A percentile compares a stretch with the other conserved stretches of the same genome.
Conservation (phyloP, 2,888 invertebrate species). For the Microctonus brassicae region DNA sequence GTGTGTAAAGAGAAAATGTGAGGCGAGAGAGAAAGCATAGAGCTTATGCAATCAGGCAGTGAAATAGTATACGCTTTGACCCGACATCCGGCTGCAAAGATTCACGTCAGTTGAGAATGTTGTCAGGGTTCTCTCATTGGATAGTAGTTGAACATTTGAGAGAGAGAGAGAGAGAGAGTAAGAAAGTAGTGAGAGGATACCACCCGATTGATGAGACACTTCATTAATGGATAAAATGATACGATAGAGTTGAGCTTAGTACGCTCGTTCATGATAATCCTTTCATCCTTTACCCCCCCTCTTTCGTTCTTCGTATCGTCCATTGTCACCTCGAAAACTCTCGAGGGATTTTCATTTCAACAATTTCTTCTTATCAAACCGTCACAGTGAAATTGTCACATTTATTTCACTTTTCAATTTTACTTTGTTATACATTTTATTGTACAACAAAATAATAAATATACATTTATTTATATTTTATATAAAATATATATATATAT, state of each 20-base stretch:
- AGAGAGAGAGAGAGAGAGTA: background rate
- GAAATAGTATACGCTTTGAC: conserved; percentile 33
- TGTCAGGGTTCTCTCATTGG: background rate
- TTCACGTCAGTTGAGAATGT: conserved; percentile 9
- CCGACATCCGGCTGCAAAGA: conserved; percentile 2
- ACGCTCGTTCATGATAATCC: conserved; percentile 27
- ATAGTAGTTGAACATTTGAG: too few relatives aligned
- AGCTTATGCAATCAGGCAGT: conserved; percentile 6
- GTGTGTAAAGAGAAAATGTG: background rate
- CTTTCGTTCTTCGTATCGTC: conserved; percentile 14
- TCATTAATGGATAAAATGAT: conserved; percentile 57
- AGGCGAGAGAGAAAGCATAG: background rate
- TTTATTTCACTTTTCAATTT: background rate
- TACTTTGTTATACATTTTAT: background rate
- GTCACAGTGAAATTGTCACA: background rate
- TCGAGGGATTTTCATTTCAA: conserved; percentile 41
- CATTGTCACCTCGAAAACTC: conserved; percentile 40
- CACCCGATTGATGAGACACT: conserved; percentile 53
- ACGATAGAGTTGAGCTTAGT: conserved; percentile 26
- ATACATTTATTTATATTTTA: background rate
- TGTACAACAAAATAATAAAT: background rate
- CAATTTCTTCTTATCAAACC: conserved; percentile 8
- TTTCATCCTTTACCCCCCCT: conserved; percentile 6
- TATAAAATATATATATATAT: too few relatives aligned
- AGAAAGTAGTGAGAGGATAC: conserved; percentile 41